These are phyloP conservation scores for Xiphophorus birchmanni DNA, from an alignment of 2,797 vertebrate genomes.

Conservation along the genomic window DNA sequence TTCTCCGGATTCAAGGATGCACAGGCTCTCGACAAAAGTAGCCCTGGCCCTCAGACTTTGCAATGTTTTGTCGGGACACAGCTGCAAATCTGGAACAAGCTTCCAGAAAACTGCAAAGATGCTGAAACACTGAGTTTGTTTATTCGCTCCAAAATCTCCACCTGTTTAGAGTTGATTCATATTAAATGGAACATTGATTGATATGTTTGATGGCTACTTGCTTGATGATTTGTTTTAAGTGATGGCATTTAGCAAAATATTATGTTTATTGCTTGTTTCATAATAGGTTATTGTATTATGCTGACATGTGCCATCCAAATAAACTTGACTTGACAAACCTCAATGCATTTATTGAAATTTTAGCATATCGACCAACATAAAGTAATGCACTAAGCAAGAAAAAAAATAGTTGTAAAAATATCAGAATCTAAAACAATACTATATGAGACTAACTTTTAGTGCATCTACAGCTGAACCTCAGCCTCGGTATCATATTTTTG, in stretches of 20 bases:
- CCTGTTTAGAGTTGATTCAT: no score
- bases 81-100: no score
- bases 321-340: background rate
- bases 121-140: no score
- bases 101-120: no score
- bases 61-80: background rate
- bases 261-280: no score
- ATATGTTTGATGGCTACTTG: no score
- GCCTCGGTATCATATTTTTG: background rate
- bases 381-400: background rate
- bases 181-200: no score
- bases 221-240: no score
- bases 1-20: constrained; percentile 61
- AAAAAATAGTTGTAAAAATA: background rate
- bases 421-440: background rate
- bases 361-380: background rate
- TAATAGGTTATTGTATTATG: no score
- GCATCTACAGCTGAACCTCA: background rate
- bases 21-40: background rate
- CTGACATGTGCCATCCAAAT: no score
- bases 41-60: background rate
- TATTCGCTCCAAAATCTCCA: no score
- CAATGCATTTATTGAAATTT: background rate
- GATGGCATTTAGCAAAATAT: no score
- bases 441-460: background rate